Evolutionary conservation across 2,797 vertebrate genomes (phyloP), one percentile per base, ranked within the genome.

Genomic region (Spinibarbus caldwelli): DNA sequence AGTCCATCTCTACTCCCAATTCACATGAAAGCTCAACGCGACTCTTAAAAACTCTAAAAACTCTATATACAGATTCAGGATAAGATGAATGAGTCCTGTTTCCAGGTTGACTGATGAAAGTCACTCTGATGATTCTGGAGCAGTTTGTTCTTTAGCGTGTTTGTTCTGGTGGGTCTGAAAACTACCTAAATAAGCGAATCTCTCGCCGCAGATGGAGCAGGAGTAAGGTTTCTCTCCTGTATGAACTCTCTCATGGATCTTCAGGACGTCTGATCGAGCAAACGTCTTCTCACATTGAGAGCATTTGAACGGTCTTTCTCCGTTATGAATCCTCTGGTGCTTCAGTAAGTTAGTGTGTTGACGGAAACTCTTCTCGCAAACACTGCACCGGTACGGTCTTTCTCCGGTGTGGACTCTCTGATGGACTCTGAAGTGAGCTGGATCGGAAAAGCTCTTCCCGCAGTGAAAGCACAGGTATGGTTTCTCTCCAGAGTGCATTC

Each of bases 391-490:
- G n/a, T 82, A 87, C 23, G 87, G 87, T 3, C 73, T 67, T 47
- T 88, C 87, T 8, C 87, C 87, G 0, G 87, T 82, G 76, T 88
- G 87, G 6, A 86, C 77, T 8, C 85, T 78, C 38, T 78, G 68
- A 45, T 88, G 87, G 9, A 84, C 72, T 29, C n/a, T 81, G 57
- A 88, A 88, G 19, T 83, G 83, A 0, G 79, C 45, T 2, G 70
- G 57, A 38, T 82, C 81, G 1, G 85, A 86, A n/a, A 88, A 88
- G 21, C 85, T 85, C 83, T 87, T 88, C 7, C 87, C 87, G 38
- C 87, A 88, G 82, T 83, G 83, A 0, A 62, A 54, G 70, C 88
- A 87, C 47, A 87, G 83, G 70, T 87, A 89, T 0, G 88, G 88
- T 10, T 59, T 82, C 70, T 89, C 88, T 4, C 86, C 88, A 0